Percentiles rank a stretch among this genome's conserved stretches.
Conservation (phyloP, 2,113 vertebrate species). For the Noturus placidus region DNA sequence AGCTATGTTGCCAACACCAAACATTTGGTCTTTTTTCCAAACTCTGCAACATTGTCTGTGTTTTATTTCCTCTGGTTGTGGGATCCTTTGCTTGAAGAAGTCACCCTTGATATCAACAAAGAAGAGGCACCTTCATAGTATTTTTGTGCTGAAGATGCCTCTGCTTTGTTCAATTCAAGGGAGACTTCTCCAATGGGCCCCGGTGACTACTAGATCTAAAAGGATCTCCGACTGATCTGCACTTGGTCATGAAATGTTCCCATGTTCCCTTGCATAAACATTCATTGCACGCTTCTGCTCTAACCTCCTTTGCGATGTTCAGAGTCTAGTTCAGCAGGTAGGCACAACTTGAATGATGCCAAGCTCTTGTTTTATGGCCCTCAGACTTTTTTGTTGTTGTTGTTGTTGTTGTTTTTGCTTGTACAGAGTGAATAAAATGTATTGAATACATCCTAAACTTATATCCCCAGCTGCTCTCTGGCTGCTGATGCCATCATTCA, state of each 20-base stretch:
- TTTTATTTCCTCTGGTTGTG: not conserved
- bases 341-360: slow-evolving; percentile 25
- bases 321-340: slow-evolving; percentile 33
- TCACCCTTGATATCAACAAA: no score
- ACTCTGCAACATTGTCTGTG: slow-evolving; percentile 31
- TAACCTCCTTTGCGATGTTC: slow-evolving; percentile 32
- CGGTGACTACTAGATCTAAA: slow-evolving; percentile 26
- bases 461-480: slow-evolving; percentile 33
- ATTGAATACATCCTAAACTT: slow-evolving; percentile 16
- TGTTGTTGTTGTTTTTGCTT: slow-evolving; percentile 25
- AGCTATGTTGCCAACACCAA: slow-evolving; percentile 24
- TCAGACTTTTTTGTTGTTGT: not conserved
- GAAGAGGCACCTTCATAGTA: no score
- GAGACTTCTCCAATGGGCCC: slow-evolving; percentile 22
- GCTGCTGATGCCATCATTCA: slow-evolving; percentile 32
- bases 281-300: slow-evolving; percentile 26
- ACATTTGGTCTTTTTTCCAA: not conserved
- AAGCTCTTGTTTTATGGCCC: slow-evolving; percentile 29
- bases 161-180: slow-evolving; percentile 29
- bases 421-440: slow-evolving; percentile 36
- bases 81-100: slow-evolving; percentile 5
- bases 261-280: slow-evolving; percentile 23
- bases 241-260: not conserved
- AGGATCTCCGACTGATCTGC: slow-evolving; percentile 25
- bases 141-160: not conserved